Conservation (phyloP, 2,888 invertebrate species). For the Neocrepidodera transversa region DNA sequence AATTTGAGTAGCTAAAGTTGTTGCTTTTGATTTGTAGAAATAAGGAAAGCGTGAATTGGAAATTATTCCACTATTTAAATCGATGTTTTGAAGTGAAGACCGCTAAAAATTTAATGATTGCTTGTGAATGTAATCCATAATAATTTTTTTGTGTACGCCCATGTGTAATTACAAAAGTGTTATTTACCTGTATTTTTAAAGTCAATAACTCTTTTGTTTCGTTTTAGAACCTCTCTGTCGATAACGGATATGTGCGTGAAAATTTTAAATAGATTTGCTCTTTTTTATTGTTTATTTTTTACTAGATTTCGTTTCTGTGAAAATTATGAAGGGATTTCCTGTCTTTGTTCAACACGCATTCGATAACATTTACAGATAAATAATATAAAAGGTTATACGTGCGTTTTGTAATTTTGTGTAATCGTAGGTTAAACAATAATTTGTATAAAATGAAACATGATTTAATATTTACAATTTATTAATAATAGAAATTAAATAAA, state of each 20-base stretch:
- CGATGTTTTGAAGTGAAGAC: no score
- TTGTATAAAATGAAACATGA: no score
- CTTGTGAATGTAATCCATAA: no score
- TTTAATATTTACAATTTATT: no score
- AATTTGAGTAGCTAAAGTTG: no score
- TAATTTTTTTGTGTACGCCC: background rate
- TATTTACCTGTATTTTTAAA: slow-evolving; percentile 6
- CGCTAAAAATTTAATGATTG: no score
- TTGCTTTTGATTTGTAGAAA: no score
- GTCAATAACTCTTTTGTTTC: slow-evolving; percentile 25
- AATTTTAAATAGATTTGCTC: slow-evolving; percentile 16
- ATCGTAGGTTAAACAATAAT: background rate
- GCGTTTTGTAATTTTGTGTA: background rate
- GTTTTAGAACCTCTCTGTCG: slow-evolving; percentile 8
- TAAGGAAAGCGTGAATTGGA: no score
- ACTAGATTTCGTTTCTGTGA: slow-evolving; percentile 1
- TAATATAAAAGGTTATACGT: slow-evolving; percentile 4
- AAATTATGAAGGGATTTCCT: slow-evolving; percentile 17
- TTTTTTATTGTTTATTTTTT: slow-evolving; percentile 16
- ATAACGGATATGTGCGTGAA: slow-evolving; percentile 15
- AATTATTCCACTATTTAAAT: no score
- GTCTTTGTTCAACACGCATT: slow-evolving; percentile 14
- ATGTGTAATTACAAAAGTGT: background rate
- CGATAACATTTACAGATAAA: slow-evolving; percentile 16
- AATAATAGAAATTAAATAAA: no score